phyloP scores from a whole-genome alignment of 30 jellyfish, hydroid and myxozoan species.

The Nemopilema nomurai region DNA sequence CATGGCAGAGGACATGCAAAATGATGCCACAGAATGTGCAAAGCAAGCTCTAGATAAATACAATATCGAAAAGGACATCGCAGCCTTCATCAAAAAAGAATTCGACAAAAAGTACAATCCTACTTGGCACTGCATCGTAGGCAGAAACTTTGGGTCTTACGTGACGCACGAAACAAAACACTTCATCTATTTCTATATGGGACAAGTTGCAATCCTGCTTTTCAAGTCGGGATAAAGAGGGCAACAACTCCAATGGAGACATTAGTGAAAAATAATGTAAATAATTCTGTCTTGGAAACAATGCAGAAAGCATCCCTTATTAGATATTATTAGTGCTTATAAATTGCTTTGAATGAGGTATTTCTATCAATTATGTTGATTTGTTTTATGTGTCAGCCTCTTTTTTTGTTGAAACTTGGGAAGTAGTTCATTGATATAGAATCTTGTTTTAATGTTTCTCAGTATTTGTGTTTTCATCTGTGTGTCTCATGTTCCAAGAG shows the following conservation, averaged over 20 bases:
- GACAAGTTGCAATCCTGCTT: constrained; percentile 99
- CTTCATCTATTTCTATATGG: constrained; percentile 97
- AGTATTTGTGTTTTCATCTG: too few species aligned
- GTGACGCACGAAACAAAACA: constrained; percentile 99
- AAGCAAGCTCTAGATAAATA: constrained; percentile 94
- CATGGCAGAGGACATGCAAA: constrained; percentile 99
- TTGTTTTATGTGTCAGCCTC: constrained; percentile 3
- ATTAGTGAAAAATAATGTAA: constrained; percentile 9
- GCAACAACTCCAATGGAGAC: constrained; percentile 9
- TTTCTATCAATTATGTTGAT: constrained; percentile 11
- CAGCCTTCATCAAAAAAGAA: constrained; percentile 94
- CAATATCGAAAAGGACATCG: constrained; percentile 95
- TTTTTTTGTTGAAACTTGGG: background rate
- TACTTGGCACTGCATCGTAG: constrained; percentile 99
- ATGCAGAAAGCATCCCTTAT: background rate
- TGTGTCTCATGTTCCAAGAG: too few species aligned
- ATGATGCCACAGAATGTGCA: constrained; percentile 98
- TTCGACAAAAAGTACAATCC: constrained; percentile 98
- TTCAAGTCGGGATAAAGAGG: constrained; percentile 86
- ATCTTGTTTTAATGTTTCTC: too few species aligned
- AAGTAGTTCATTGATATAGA: too few species aligned
- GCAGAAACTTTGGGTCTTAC: constrained; percentile 98
- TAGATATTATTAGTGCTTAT: constrained; percentile 33
- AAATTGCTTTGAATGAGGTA: constrained; percentile 21
- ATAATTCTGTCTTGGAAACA: constrained; percentile 25